Percentiles rank a stretch among this genome's conserved stretches.
phyloP scores from a whole-genome alignment of 2,888 invertebrate genomes.

The Thecophora atra region DNA sequence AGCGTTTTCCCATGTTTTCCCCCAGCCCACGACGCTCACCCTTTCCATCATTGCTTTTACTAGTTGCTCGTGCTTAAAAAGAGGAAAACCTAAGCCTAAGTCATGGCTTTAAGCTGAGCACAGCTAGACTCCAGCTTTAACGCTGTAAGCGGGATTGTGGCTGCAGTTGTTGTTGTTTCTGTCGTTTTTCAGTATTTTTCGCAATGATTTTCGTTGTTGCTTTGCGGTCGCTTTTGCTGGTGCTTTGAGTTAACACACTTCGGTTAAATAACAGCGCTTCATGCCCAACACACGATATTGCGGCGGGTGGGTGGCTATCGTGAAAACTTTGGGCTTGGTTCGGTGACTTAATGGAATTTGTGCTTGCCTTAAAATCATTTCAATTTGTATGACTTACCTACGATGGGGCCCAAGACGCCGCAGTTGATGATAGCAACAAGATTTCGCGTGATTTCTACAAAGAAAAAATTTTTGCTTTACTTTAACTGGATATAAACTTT shows the following conservation, averaged over 20 bases:
- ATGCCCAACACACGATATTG: background rate
- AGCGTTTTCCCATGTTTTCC: slow-evolving; percentile 34
- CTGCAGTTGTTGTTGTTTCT: background rate
- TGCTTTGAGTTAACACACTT: background rate
- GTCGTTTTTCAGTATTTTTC: background rate
- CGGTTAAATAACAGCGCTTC: background rate
- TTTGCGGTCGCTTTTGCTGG: slow-evolving; percentile 4
- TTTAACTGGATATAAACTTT: no score
- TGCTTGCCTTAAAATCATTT: background rate
- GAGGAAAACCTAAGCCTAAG: slow-evolving; percentile 11
- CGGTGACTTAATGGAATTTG: background rate
- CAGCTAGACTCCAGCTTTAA: background rate
- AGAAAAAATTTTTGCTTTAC: no score
- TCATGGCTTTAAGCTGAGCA: slow-evolving; percentile 19
- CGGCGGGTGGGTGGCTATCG: slow-evolving; percentile 7
- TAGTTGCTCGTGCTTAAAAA: slow-evolving; percentile 1
- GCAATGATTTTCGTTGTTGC: background rate
- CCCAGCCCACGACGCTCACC: no score
- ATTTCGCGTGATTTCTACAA: no score
- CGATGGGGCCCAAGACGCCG: background rate
- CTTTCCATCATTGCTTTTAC: slow-evolving; percentile 9
- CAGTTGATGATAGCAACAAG: no score
- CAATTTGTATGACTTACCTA: background rate
- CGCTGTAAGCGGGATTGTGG: slow-evolving; percentile 1
- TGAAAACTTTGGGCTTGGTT: slow-evolving; percentile 1